phyloP scores from a whole-genome alignment of 2,888 invertebrate species.

The Limnephilus lunatus region DNA sequence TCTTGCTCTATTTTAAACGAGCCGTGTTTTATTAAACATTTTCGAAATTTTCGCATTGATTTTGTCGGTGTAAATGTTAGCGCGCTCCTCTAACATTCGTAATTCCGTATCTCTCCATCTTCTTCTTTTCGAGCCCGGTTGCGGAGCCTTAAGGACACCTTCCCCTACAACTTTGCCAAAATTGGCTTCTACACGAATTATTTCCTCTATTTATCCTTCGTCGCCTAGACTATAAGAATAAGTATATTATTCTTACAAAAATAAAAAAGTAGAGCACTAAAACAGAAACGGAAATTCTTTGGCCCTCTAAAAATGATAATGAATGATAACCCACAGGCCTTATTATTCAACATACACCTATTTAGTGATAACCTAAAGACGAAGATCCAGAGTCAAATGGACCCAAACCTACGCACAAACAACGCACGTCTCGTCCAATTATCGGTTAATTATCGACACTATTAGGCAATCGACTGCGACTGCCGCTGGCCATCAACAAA shows the following conservation, averaged over 20 bases:
- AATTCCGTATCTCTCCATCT: too few relatives aligned
- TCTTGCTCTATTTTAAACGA: too few relatives aligned
- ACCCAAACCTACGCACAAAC: background rate
- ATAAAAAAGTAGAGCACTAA: background rate
- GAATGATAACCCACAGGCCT: background rate
- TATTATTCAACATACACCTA: background rate
- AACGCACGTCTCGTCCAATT: background rate
- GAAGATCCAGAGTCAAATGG: background rate
- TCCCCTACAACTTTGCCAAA: too few relatives aligned
- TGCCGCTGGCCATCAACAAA: background rate
- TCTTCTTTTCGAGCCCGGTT: too few relatives aligned
- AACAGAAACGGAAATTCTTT: background rate
- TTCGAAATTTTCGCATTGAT: too few relatives aligned
- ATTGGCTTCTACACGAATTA: too few relatives aligned
- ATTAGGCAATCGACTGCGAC: background rate
- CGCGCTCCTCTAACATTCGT: too few relatives aligned
- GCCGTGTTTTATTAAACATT: too few relatives aligned
- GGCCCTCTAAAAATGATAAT: background rate
- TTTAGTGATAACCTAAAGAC: background rate
- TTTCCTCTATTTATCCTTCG: too few relatives aligned
- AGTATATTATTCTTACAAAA: background rate
- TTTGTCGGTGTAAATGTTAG: too few relatives aligned
- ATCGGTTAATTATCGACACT: background rate
- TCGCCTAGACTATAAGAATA: too few relatives aligned
- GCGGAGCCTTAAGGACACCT: too few relatives aligned